Evolutionary conservation across 2,888 invertebrate species (phyloP).

Genomic region (Pinctada fucata): DNA sequence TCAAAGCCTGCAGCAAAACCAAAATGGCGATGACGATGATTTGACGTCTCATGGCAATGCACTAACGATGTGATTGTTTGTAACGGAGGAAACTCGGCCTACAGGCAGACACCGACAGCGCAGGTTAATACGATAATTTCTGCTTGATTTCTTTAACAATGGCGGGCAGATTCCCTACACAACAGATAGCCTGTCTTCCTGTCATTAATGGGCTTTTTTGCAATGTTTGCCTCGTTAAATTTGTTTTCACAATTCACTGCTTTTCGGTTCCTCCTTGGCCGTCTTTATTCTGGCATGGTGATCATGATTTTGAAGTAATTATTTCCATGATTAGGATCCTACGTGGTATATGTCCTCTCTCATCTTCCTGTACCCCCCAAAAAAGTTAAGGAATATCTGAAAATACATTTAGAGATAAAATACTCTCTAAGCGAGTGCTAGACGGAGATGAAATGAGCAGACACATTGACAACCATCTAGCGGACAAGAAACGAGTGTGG

Average conservation of each 20-base stretch:
- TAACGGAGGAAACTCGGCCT: constrained; percentile 25
- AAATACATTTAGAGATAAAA: no score
- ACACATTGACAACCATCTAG: no score
- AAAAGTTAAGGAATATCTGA: no score
- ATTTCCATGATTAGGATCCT: no score
- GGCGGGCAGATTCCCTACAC: constrained; percentile 19
- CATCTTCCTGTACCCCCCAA: no score
- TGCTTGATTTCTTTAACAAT: constrained; percentile 24
- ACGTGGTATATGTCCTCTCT: no score
- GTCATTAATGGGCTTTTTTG: constrained; percentile 22
- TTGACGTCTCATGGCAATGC: constrained; percentile 21
- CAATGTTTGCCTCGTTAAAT: constrained; percentile 12
- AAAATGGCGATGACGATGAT: background rate
- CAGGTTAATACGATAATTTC: constrained; percentile 36
- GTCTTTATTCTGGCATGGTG: background rate
- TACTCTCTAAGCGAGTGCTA: no score
- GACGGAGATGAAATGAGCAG: no score
- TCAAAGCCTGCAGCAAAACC: background rate
- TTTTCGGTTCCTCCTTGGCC: background rate
- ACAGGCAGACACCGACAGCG: constrained; percentile 19
- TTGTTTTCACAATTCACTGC: constrained; percentile 25
- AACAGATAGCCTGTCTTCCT: constrained; percentile 17
- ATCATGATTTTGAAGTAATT: no score
- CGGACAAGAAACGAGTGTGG: no score
- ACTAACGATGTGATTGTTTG: constrained; percentile 36